phyloP scores from a whole-genome alignment of 2,797 vertebrate species.

The Falco naumanni region DNA sequence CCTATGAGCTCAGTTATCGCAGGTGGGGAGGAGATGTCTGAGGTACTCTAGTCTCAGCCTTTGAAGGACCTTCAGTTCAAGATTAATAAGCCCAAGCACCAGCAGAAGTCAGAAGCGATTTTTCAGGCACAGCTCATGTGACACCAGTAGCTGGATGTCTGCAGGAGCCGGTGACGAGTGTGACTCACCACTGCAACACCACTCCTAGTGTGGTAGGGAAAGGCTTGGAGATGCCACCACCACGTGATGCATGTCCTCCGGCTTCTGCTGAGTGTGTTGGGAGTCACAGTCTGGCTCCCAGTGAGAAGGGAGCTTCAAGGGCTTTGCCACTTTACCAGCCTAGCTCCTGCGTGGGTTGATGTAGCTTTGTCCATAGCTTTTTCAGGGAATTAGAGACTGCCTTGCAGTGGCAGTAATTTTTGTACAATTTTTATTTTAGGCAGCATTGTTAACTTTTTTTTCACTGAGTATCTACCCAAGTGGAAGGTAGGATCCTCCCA shows the following conservation, averaged over 20 bases:
- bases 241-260: rapidly evolving
- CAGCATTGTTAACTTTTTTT: not conserved
- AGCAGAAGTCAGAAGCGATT: not conserved
- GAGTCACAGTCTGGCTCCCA: not conserved
- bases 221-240: not conserved
- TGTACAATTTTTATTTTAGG: not conserved
- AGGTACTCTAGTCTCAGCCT: not conserved
- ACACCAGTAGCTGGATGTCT: not conserved
- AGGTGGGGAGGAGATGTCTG: not conserved
- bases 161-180: not conserved
- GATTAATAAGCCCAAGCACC: not conserved
- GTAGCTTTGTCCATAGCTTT: not conserved
- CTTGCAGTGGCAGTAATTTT: not conserved
- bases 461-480: not conserved
- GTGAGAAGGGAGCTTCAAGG: not conserved
- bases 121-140: not conserved
- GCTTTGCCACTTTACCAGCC: not conserved
- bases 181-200: rapidly evolving
- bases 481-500: not conserved
- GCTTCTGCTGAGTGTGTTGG: not conserved
- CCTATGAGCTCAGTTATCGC: rapidly evolving
- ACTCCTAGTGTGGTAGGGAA: not conserved
- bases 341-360: not conserved
- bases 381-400: not conserved
- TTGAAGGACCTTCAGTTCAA: not conserved